These are phyloP conservation scores for Orthosia gothica DNA, from an alignment of 2,888 invertebrate species.

Conservation along the genomic window DNA sequence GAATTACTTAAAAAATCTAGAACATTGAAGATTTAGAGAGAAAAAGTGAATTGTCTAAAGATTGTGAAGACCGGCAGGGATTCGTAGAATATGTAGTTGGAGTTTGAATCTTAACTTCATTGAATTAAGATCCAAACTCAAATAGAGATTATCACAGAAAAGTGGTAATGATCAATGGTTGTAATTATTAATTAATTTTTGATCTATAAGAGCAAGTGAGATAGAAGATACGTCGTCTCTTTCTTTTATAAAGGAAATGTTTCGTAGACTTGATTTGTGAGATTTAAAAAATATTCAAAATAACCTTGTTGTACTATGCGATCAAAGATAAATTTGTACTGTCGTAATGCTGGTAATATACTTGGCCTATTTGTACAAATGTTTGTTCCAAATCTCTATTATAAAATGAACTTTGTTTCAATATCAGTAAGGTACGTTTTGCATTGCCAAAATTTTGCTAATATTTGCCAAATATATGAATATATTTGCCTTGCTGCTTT, in stretches of 20 bases:
- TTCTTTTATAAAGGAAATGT: slow-evolving; percentile 23
- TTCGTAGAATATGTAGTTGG: slow-evolving; percentile 47
- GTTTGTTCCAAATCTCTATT: too few species aligned
- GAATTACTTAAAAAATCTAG: background rate
- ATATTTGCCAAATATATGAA: too few species aligned
- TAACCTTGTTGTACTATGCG: background rate
- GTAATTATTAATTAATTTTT: slow-evolving; percentile 45
- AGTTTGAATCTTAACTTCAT: slow-evolving; percentile 33
- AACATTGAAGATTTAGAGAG: background rate
- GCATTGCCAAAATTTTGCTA: too few species aligned
- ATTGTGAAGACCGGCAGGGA: slow-evolving; percentile 42
- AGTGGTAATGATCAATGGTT: slow-evolving; percentile 45
- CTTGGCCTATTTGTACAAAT: too few species aligned
- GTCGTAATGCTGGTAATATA: background rate
- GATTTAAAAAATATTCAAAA: background rate
- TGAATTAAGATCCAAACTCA: slow-evolving; percentile 27
- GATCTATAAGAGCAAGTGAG: slow-evolving; percentile 31
- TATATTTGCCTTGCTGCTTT: too few species aligned
- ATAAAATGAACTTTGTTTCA: too few species aligned
- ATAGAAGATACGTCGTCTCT: slow-evolving; percentile 1
- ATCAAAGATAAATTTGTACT: background rate
- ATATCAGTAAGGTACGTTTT: too few species aligned
- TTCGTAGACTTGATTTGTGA: background rate
- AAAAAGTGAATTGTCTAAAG: background rate
- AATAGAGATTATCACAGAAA: background rate